Evolutionary conservation across 2,113 vertebrate species (phyloP).

Genomic region (Eolophus roseicapilla): DNA sequence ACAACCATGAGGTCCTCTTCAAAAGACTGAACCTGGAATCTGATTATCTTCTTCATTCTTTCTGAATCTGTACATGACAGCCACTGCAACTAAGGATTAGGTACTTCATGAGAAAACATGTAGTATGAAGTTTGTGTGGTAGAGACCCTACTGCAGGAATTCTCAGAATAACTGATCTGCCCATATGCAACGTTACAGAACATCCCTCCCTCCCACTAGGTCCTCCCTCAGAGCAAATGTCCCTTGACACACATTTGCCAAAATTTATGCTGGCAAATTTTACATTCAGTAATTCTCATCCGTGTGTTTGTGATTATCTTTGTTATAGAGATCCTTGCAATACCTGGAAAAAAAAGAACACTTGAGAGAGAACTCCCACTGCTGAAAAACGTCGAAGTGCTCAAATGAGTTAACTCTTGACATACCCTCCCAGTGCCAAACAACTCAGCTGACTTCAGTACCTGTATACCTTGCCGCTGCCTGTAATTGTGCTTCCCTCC

Average conservation of each 20-base stretch:
- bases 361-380: background rate
- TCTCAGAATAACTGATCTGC: background rate
- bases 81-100: background rate
- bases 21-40: background rate
- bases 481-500: background rate
- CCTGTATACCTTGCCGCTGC: background rate
- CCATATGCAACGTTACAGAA: background rate
- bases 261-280: background rate
- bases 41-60: background rate
- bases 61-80: background rate
- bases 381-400: background rate
- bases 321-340: background rate
- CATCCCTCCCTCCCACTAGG: background rate
- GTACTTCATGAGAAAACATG: background rate
- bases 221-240: background rate
- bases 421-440: background rate
- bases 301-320: background rate
- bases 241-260: background rate
- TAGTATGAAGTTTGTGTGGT: background rate
- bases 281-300: background rate
- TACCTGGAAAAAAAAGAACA: background rate
- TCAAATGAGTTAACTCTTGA: background rate
- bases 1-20: background rate
- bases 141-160: background rate
- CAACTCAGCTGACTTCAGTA: background rate